Evolutionary conservation across 2,888 invertebrate genomes (phyloP), one percentile per base, ranked within the genome.

Genomic region (Euzophera pinguis): DNA sequence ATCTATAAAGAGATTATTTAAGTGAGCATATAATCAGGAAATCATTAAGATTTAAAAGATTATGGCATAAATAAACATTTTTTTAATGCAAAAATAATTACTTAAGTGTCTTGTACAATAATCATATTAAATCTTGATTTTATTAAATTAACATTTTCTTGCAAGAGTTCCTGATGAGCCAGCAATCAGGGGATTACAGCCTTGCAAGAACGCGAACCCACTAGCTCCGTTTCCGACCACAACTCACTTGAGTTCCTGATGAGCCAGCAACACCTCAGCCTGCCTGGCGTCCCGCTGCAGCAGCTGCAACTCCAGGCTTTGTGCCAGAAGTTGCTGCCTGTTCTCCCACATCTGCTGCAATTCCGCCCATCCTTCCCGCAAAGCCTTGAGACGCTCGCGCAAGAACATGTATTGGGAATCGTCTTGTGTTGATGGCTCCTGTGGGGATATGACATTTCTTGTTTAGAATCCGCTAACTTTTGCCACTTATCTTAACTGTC

Each of bases 391-490:
- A 43, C 99, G 94, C 90, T 99, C 99, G 58, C 99, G 94, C 71
- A 99, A 91, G 96, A 99, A 99, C 99, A 99, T 99, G 91, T 99
- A 99, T 84, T 99, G 99, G 41, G 99, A 98, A 90, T 99, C 99
- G 84, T 98, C 95, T 81, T 97, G 94, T 63, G 98, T 95, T 34
- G 93, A 93, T 34, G 95, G 95, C 73, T 96, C 96, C 91, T 92
- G 59, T 4, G 22, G n/a, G n/a, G n/a, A n/a, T n/a, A n/a, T n/a
- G n/a, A n/a, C n/a, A n/a, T n/a, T n/a, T n/a, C n/a, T n/a, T n/a
- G n/a, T n/a, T n/a, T n/a, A n/a, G n/a, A n/a, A n/a, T n/a, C n/a
- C n/a, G n/a, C n/a, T n/a, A n/a, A n/a, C n/a, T n/a, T n/a, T n/a
- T n/a, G n/a, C n/a, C n/a, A n/a, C n/a, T n/a, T n/a, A n/a, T n/a